A percentile compares a stretch with the other conserved stretches of the same genome.
phyloP scores from a whole-genome alignment of 2,113 vertebrate genomes.

The Megaceryle torquata region DNA sequence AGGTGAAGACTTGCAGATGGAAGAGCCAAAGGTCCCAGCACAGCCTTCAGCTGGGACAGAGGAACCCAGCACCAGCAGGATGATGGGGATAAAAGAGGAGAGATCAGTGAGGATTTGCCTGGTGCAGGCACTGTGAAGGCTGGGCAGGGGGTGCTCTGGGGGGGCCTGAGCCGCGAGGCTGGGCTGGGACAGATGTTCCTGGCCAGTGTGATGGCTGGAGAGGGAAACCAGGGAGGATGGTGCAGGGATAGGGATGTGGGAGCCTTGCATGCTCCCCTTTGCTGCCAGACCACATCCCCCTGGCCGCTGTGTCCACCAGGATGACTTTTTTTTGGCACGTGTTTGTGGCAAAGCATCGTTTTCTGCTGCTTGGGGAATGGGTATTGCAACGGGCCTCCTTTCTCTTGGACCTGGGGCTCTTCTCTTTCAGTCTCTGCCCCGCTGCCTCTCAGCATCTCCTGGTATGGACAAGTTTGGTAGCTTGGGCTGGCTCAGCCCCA shows the following conservation, averaged over 20 bases:
- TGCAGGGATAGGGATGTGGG: rapidly evolving
- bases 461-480: neutral
- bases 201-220: no score
- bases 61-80: neutral
- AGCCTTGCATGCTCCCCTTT: neutral
- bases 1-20: rapidly evolving
- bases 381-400: neutral
- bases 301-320: neutral
- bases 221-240: neutral
- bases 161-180: rapidly evolving
- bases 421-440: neutral
- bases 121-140: neutral
- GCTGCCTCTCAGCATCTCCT: neutral
- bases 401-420: neutral
- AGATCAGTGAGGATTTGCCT: neutral
- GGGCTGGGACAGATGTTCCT: neutral
- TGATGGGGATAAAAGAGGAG: neutral
- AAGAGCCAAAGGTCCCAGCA: no score
- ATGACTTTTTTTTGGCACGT: neutral
- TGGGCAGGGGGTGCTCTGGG: neutral
- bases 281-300: neutral
- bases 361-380: neutral
- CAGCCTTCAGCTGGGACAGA: neutral
- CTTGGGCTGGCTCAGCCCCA: neutral
- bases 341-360: neutral